Percentiles rank a stretch among this genome's conserved stretches.
phyloP scores from a whole-genome alignment of 2,797 vertebrate species.

The Myotis myotis region DNA sequence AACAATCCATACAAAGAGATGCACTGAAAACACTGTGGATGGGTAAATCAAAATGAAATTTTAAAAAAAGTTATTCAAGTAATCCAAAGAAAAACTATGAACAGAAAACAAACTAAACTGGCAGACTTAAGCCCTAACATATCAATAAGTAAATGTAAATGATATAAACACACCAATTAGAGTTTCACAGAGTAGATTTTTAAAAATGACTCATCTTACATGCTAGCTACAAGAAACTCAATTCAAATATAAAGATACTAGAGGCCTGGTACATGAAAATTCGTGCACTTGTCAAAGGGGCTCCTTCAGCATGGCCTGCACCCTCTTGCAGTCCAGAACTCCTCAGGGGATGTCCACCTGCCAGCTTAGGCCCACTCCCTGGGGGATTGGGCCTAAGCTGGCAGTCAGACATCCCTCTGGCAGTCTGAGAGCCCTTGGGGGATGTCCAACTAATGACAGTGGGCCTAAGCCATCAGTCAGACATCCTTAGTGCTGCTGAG shows the following conservation, averaged over 20 bases:
- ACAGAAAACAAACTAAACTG: not conserved
- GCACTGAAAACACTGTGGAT: not conserved
- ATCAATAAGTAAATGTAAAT: not conserved
- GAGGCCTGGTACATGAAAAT: too few species aligned
- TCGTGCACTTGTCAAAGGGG: too few species aligned
- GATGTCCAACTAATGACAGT: too few species aligned
- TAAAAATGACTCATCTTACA: not conserved
- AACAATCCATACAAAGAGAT: not conserved
- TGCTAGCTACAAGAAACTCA: not conserved
- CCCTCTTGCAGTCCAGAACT: too few species aligned
- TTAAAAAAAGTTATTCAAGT: not conserved
- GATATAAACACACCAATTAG: not conserved
- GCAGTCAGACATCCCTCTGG: too few species aligned
- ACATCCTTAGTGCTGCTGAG: too few species aligned
- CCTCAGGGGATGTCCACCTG: too few species aligned
- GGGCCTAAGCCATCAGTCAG: too few species aligned
- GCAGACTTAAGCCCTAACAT: not conserved
- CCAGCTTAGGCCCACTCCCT: too few species aligned
- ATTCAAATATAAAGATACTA: not conserved
- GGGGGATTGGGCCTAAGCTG: too few species aligned
- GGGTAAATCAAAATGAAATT: slow-evolving; percentile 12
- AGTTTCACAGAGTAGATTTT: not conserved
- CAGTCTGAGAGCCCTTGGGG: too few species aligned
- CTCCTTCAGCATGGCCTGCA: too few species aligned
- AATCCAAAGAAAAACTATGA: not conserved